Conservation (phyloP, 2,888 invertebrate genomes). For the Celastrina argiolus region DNA sequence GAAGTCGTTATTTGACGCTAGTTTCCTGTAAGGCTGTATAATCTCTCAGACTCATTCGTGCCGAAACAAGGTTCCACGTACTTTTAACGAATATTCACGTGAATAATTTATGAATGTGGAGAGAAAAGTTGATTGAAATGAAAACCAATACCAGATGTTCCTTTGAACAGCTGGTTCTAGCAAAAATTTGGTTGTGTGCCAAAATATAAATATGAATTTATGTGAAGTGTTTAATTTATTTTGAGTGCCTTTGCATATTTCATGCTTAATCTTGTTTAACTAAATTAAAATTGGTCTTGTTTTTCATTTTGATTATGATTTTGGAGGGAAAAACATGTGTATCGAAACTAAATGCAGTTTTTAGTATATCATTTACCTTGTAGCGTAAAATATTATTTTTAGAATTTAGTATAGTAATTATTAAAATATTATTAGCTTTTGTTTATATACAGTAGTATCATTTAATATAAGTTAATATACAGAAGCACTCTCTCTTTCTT, state of each 20-base stretch:
- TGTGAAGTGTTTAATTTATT: slow-evolving; percentile 12
- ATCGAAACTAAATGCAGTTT: neutral
- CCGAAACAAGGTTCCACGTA: neutral
- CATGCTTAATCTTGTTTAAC: neutral
- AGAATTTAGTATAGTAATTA: too few species aligned
- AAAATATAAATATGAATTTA: slow-evolving; percentile 19
- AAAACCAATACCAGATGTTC: slow-evolving; percentile 15
- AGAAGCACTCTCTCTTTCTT: too few species aligned
- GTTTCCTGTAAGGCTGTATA: neutral
- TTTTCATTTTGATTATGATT: neutral
- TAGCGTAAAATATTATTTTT: too few species aligned
- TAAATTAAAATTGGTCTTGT: neutral
- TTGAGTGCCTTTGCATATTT: slow-evolving; percentile 15
- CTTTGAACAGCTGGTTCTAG: slow-evolving; percentile 17
- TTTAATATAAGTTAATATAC: too few species aligned
- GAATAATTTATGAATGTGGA: slow-evolving; percentile 9
- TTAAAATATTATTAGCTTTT: too few species aligned
- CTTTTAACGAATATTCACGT: slow-evolving; percentile 9
- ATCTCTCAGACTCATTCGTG: neutral
- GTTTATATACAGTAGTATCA: too few species aligned
- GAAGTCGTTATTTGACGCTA: neutral
- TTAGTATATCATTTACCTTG: too few species aligned
- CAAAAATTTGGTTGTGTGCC: slow-evolving; percentile 12
- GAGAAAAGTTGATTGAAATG: slow-evolving; percentile 17
- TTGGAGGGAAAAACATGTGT: neutral